phyloP scores from a whole-genome alignment of 2,113 vertebrate genomes.

The Columba livia region DNA sequence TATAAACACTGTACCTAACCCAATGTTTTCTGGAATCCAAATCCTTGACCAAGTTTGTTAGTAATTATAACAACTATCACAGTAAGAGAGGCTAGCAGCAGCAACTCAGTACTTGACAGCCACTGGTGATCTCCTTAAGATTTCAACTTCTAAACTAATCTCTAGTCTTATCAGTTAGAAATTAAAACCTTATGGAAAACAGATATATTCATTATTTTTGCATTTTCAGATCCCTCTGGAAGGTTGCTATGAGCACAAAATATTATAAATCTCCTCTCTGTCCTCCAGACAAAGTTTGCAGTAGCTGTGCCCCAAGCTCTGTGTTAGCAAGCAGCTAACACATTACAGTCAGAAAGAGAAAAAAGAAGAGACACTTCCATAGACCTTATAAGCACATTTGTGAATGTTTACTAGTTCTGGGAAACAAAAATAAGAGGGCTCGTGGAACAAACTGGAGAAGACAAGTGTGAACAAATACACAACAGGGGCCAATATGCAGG shows the following conservation, averaged over 20 bases:
- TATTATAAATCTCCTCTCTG: background rate
- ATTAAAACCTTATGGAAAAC: conserved; percentile 1
- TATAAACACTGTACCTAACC: background rate
- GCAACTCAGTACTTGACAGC: background rate
- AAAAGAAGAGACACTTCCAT: background rate
- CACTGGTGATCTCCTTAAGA: background rate
- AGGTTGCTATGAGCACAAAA: background rate
- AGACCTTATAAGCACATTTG: background rate
- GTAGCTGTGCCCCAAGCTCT: background rate
- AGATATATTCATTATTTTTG: background rate
- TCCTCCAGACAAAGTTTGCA: background rate
- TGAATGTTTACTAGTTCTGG: background rate
- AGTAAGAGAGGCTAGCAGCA: background rate
- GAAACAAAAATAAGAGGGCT: background rate
- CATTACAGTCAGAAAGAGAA: background rate
- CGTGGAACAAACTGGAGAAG: background rate
- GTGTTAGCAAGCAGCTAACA: background rate
- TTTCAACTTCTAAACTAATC: background rate
- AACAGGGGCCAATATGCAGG: rapidly evolving
- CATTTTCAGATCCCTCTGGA: background rate
- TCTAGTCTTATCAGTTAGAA: background rate
- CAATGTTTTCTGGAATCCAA: background rate
- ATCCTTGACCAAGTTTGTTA: background rate
- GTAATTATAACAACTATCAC: background rate
- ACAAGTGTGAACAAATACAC: background rate